Evolutionary conservation across 2,797 vertebrate species (phyloP), one percentile per base, ranked within the genome.

Genomic region (Sitta carolinensis): DNA sequence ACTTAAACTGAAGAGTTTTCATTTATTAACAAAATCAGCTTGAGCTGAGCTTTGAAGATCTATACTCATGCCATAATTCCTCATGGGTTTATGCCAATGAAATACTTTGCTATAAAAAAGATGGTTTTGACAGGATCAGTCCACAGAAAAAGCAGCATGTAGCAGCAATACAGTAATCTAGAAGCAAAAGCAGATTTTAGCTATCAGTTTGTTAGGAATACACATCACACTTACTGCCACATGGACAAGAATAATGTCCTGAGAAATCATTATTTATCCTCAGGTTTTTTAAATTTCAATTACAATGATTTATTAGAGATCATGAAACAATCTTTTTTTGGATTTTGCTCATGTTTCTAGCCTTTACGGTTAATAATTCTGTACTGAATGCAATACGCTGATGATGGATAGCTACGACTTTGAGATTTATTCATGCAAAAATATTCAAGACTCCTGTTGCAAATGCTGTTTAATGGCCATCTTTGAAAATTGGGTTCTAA

Each of bases 271-370:
- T 95, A 78, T 92, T 97, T 96, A 96, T 94, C 76, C 85, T 84
- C 79, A 94, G 93, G 83, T 22, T n/a, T 55, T 58, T 96, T 96
- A 91, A 84, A 97, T 96, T 97, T 96, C 82, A 93, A 63, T 93
- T 96, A 84, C 75, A 91, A 69, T 97, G 87, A 96, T 96, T 96
- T 96, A 97, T 97, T 96, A 84, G 67, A 85, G 32, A 86, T 85
- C 32, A 38, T 79, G 77, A 95, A 97, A 93, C 76, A 76, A 87
- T 73, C 63, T 95, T 92, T 90, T 94, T 94, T 52, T 58, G 48
- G 54, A 84, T 91, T 93, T 97, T 95, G 59, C 88, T 95, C 58
- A 15, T 87, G 87, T 95, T 96, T 96, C 85, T 85, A 79, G 77
- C 74, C 89, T 91, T 94, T 73, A 36, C 81, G 82, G 95, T 79